Percentiles rank a stretch among this genome's conserved stretches.
These are phyloP conservation scores for Scartelaos histophorus DNA, from an alignment of 2,113 vertebrate species.

Conservation along the genomic window DNA sequence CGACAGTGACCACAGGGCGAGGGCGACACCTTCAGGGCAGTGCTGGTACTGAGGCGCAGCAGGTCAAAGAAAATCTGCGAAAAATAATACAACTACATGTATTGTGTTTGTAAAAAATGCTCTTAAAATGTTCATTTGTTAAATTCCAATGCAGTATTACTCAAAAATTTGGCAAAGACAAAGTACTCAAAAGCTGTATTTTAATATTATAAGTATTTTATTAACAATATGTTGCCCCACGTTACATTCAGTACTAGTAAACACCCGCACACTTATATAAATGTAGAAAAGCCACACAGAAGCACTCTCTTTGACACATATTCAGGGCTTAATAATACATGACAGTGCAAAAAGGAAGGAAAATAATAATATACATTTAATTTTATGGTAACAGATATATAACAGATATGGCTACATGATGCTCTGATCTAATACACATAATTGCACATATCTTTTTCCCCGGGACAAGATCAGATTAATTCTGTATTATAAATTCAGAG, in stretches of 20 bases:
- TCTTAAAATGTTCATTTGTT: not conserved
- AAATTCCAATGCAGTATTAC: not conserved
- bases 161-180: not conserved
- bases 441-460: not conserved
- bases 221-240: slow-evolving; percentile 1
- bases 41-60: not conserved
- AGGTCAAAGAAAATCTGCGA: not conserved
- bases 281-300: not conserved
- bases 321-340: not conserved
- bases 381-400: not conserved
- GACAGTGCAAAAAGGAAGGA: not conserved
- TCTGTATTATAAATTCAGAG: not conserved
- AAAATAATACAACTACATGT: too few species aligned
- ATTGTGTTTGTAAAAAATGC: too few species aligned
- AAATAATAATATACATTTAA: not conserved
- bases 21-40: slow-evolving; percentile 59
- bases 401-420: not conserved
- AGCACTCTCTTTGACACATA: not conserved
- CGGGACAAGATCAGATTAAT: slow-evolving; percentile 10
- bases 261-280: not conserved
- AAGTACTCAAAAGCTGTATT: not conserved
- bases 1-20: slow-evolving; percentile 12
- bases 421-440: not conserved
- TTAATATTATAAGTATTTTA: not conserved
- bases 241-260: not conserved